Evolutionary conservation across 37 sponge, comb jelly and placozoan species (phyloP), one percentile per base, ranked within the genome.

Genomic region (Bolinopsis microptera): DNA sequence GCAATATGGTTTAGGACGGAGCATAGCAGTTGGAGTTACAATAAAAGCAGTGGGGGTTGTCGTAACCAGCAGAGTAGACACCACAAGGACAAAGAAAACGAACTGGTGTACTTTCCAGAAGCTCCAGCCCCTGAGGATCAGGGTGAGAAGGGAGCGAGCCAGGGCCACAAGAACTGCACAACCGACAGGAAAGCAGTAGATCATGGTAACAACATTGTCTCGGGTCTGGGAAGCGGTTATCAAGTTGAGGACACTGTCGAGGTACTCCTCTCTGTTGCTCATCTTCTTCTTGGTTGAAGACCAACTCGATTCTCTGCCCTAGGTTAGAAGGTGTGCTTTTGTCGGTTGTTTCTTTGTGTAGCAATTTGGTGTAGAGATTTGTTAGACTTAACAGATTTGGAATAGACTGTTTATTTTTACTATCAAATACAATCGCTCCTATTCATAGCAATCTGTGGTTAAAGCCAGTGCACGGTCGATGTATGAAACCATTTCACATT

Each of bases 1-100:
- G 82, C 82, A 80, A 37, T 80, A 80, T 3, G 82, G 82, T 33
- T 80, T 80, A 33, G 82, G 82, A 16, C 82, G 82, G 38, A 80
- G 82, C 37, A 80, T 34, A 5, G 82, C 82, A 1, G 82, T 30
- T 3, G 36, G 22, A 30, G 82, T 80, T 13, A 80, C 37, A 9
- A 80, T 35, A 37, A 80, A 80, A 23, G 82, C 82, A 22, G 82
- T 80, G 36, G 82, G 82, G 37, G 82, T 80, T 34, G 82, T 80
- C 32, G 38, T 80, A 37, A 80, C 22, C 1, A 80, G 82, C 1
- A 80, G 37, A 22, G 38, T 21, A 32, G 82, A 2, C 38, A 80
- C 30, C 38, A 35, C 37, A 1, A 80, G 37, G 37, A 80, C 82
- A 22, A 80, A 32, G 37, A 80, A 30, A 9, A 80, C 37, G 23